These are phyloP conservation scores for Mesembrinibis cayennensis DNA, from an alignment of 2,113 vertebrate species.

Conservation along the genomic window DNA sequence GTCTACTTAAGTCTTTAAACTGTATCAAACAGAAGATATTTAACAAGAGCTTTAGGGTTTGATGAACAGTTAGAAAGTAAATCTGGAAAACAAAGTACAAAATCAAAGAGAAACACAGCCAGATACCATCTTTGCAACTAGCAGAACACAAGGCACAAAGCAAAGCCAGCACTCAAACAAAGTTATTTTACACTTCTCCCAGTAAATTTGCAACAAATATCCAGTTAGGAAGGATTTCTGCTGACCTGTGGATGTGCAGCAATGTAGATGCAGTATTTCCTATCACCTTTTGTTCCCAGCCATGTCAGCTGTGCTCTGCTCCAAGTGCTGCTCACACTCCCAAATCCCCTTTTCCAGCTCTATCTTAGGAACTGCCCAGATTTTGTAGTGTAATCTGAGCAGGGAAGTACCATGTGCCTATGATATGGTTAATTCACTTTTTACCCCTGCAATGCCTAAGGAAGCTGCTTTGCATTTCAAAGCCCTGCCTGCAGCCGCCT, in stretches of 20 bases:
- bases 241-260: slow-evolving; percentile 24
- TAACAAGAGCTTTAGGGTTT: background rate
- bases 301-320: slow-evolving; percentile 56
- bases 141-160: background rate
- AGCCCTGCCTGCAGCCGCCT: background rate
- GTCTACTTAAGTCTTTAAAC: background rate
- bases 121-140: background rate
- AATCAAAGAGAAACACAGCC: background rate
- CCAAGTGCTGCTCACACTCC: slow-evolving; percentile 50
- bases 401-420: slow-evolving; percentile 68
- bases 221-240: background rate
- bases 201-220: background rate
- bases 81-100: background rate
- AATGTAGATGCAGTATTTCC: background rate
- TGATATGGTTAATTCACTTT: slow-evolving; percentile 65
- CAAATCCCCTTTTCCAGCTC: slow-evolving; percentile 47
- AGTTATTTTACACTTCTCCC: background rate
- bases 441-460: slow-evolving; percentile 29
- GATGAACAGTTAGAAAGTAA: background rate
- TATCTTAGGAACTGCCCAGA: slow-evolving; percentile 67
- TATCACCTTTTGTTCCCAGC: slow-evolving; percentile 66
- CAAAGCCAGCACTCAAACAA: background rate
- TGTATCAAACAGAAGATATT: background rate
- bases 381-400: slow-evolving; percentile 73
- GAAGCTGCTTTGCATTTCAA: slow-evolving; percentile 52